Percentiles rank a stretch among this genome's conserved stretches.
phyloP scores from a whole-genome alignment of 2,888 invertebrate genomes.

The Meteorus cinctellus region DNA sequence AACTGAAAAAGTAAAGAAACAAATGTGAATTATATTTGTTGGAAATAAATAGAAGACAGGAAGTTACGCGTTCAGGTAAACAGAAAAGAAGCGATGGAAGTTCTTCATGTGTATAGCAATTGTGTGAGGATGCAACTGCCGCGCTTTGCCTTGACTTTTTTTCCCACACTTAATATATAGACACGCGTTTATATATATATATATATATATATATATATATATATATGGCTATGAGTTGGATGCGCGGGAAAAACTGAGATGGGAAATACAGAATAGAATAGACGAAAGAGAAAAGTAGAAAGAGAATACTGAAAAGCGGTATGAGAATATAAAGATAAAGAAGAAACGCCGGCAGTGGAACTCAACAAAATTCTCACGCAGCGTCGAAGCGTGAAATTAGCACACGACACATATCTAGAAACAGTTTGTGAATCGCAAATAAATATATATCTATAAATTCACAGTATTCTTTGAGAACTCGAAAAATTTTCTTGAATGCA shows the following conservation, averaged over 20 bases:
- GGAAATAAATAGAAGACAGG: background rate
- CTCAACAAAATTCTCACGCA: conserved; percentile 31
- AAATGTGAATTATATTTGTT: background rate
- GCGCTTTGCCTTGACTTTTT: background rate
- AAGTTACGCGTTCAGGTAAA: background rate
- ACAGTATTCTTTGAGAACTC: background rate
- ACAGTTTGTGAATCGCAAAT: background rate
- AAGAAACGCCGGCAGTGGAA: conserved; percentile 4
- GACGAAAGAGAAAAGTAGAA: background rate
- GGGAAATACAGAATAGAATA: background rate
- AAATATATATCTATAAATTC: background rate
- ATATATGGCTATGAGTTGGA: background rate
- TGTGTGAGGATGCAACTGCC: background rate
- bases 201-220: conserved; percentile 4
- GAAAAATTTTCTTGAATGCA: background rate
- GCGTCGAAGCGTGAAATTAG: conserved; percentile 22
- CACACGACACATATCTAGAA: conserved; percentile 1
- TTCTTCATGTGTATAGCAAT: background rate
- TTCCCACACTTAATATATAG: conserved; percentile 1
- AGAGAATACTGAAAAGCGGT: conserved; percentile 7
- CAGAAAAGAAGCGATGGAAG: background rate
- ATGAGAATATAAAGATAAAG: conserved; percentile 17
- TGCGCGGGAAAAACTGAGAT: background rate
- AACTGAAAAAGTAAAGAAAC: background rate
- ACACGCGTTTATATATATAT: background rate